Base-by-base conservation (phyloP, 1,140 invertebrate species). In the Drosophila saltans region DNA sequence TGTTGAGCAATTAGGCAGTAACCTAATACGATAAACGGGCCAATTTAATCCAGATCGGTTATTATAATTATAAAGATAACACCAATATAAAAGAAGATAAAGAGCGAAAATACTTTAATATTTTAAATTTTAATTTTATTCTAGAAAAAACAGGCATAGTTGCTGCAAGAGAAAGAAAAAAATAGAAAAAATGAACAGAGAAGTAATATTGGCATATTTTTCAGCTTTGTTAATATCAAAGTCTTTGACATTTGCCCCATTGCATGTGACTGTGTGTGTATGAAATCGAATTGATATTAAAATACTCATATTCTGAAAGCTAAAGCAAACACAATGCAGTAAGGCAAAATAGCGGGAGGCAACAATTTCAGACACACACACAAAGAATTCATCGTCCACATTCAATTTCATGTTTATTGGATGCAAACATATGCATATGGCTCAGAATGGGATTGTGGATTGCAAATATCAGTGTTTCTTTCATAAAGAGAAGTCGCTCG, bases 351-450 rank as follows among this genome's bases (percentile, higher is more conserved):
- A 61, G 58, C 52, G 52, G 58, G 52, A n/a, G 16, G 67, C 41
- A 75, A 62, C 79, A 69, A 59, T 48, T 39, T 45, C 63, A 8
- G 1, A 48, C 28, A 30, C 67, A 67, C 63, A 62, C 71, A 71
- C 77, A 74, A 60, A 60, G 2, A 30, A 3, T 30, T 4, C 28
- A 30, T 30, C 28, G 36, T 65, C 28, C 36, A 63, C 73, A 72
- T 81, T 81, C 28, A 48, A 63, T 72, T 72, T 81, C 69, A 81
- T 76, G 58, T 66, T 81, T 81, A 77, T 81, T 75, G 79, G 43
- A 33, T 39, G 24, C 69, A 77, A 72, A 64, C 69, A 78, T 72
- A 80, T 56, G 21, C 28, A 48, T 36, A 66, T 21, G 21, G 21
- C 6, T 9, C 45, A 21, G 45, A 4, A 52, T 26, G 8, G 24